Percentiles rank a stretch among this genome's conserved stretches.
These are phyloP conservation scores for Eretmochelys imbricata DNA, from an alignment of 2,113 vertebrate genomes.

Conservation along the genomic window DNA sequence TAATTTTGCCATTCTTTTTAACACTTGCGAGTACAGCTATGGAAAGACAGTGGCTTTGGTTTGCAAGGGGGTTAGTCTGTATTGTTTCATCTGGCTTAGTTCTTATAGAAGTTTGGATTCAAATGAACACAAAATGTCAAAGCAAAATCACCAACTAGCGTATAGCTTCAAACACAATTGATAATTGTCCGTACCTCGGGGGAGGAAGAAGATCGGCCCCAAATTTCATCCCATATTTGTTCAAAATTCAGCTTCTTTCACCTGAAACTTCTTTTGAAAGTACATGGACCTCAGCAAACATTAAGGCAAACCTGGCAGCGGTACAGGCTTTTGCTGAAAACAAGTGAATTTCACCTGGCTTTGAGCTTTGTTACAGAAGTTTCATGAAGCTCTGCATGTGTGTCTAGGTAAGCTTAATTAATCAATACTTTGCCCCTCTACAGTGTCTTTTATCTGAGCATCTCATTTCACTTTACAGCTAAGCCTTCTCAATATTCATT, in stretches of 20 bases:
- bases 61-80: neutral
- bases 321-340: neutral
- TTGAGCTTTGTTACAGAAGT: neutral
- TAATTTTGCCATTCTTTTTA: conserved; percentile 24
- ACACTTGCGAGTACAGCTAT: neutral
- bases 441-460: neutral
- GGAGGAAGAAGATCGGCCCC: neutral
- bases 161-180: neutral
- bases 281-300: neutral
- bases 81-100: neutral
- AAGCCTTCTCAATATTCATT: neutral
- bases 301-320: neutral
- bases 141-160: neutral
- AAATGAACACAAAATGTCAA: neutral
- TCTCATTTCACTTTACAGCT: neutral
- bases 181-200: neutral
- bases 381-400: neutral
- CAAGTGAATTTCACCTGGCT: neutral
- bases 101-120: neutral
- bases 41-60: neutral
- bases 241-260: conserved; percentile 10
- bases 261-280: neutral
- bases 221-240: neutral
- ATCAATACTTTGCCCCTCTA: neutral
- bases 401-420: conserved; percentile 46